Evolutionary conservation across 2,113 vertebrate genomes (phyloP), one percentile per base, ranked within the genome.

Genomic region (Petroica traversi): DNA sequence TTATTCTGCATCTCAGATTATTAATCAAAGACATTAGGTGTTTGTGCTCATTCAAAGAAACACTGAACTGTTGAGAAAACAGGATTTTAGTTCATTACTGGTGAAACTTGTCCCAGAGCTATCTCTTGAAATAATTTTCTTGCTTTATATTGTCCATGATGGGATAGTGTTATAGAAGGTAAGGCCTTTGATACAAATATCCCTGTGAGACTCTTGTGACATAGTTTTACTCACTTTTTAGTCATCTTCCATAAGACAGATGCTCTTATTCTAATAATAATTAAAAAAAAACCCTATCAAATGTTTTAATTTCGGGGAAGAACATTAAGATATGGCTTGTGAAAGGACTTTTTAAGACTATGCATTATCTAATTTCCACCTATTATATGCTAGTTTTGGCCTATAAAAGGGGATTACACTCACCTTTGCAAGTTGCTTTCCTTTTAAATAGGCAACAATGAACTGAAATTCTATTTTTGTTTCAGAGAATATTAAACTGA

Each of bases 401-500:
- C 68, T 94, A 58, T 82, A 49, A 76, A 71, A 86, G 89, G 78
- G 62, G 72, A 59, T 59, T 57, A 83, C 54, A 58, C 62, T 94
- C 79, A 89, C 19, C 49, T 94, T 89, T 85, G 85, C 74, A 83
- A 57, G 91, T 96, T 94, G 66, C 96, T 97, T 96, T 92, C 87
- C 90, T 55, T 95, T 96, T 94, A 77, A 33, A 91, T 90, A 88
- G 88, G 88, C 92, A 96, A 93, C 89, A 61, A 55, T 64, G 63
- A 85, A 82, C 69, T 96, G 81, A 97, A 96, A 93, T 94, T 97
- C 66, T 97, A 94, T 96, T 95, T 97, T 93, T 92, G 43, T 95
- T 96, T 93, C 82, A 88, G 82, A 96, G 51, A 92, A 77, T 95
- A 94, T 86, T 92, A 73, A 97, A 93, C 79, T 93, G 33, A 95